A percentile compares a stretch with the other conserved stretches of the same genome.
Conservation (phyloP, 2,113 vertebrate species). For the Morone saxatilis region DNA sequence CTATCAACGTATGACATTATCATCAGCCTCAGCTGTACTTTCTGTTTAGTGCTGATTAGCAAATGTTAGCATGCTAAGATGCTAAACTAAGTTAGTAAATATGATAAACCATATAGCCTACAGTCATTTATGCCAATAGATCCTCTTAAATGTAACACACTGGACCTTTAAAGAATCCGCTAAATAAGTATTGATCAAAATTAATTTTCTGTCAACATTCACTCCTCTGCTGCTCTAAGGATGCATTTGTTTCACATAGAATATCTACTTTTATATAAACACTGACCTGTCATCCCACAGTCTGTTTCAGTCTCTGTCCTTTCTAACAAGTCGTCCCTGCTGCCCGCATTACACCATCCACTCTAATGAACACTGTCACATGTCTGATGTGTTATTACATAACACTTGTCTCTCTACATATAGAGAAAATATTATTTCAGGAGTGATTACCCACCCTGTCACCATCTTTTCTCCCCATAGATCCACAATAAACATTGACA, state of each 20-base stretch:
- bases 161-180: too few species aligned
- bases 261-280: neutral
- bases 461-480: slow-evolving; percentile 10
- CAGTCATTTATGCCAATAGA: too few species aligned
- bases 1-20: too few species aligned
- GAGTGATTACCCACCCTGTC: neutral
- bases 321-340: slow-evolving; percentile 13
- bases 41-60: too few species aligned
- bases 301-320: slow-evolving; percentile 24
- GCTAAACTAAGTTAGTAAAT: too few species aligned
- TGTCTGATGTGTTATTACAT: slow-evolving; percentile 50
- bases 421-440: slow-evolving; percentile 28
- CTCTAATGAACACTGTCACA: slow-evolving; percentile 63
- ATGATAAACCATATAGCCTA: too few species aligned
- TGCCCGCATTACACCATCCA: slow-evolving; percentile 16
- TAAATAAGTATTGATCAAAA: too few species aligned
- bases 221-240: neutral
- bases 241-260: slow-evolving; percentile 9
- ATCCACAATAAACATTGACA: slow-evolving; percentile 41
- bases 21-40: too few species aligned
- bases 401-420: slow-evolving; percentile 36
- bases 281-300: neutral
- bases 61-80: too few species aligned
- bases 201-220: neutral
- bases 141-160: too few species aligned